Evolutionary conservation across 2,113 vertebrate genomes (phyloP).

Genomic region (Pan paniscus): DNA sequence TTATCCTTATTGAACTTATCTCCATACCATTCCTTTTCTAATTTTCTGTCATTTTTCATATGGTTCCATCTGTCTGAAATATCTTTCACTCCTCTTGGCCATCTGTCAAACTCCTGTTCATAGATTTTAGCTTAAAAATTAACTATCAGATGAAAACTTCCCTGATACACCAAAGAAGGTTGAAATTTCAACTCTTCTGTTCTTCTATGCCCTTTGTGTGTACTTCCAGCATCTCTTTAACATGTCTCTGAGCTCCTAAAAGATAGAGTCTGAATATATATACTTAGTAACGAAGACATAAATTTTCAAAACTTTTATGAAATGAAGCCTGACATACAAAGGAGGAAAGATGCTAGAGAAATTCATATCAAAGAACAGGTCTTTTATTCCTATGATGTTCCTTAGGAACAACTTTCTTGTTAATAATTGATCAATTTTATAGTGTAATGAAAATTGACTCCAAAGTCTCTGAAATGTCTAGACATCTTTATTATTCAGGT

Average conservation of each 20-base stretch:
- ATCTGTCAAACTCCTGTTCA: constrained; percentile 60
- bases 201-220: neutral
- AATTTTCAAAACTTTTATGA: neutral
- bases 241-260: neutral
- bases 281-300: neutral
- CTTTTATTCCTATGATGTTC: neutral
- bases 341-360: neutral
- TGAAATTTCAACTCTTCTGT: neutral
- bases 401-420: neutral
- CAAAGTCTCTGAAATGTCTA: neutral
- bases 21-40: constrained; percentile 8
- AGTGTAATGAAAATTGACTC: neutral
- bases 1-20: neutral
- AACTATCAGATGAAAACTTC: neutral
- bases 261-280: neutral
- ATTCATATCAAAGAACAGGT: neutral
- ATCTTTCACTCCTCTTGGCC: constrained; percentile 39
- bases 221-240: neutral
- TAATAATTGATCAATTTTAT: constrained; percentile 31
- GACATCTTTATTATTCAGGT: neutral
- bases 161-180: neutral
- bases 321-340: neutral
- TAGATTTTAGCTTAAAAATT: constrained; percentile 45
- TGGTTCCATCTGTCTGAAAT: constrained; percentile 55
- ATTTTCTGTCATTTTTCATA: constrained; percentile 49